A percentile compares a stretch with the other conserved stretches of the same genome.
phyloP scores from a whole-genome alignment of 1,140 invertebrate species.

The Neomicropteryx cornuta region DNA sequence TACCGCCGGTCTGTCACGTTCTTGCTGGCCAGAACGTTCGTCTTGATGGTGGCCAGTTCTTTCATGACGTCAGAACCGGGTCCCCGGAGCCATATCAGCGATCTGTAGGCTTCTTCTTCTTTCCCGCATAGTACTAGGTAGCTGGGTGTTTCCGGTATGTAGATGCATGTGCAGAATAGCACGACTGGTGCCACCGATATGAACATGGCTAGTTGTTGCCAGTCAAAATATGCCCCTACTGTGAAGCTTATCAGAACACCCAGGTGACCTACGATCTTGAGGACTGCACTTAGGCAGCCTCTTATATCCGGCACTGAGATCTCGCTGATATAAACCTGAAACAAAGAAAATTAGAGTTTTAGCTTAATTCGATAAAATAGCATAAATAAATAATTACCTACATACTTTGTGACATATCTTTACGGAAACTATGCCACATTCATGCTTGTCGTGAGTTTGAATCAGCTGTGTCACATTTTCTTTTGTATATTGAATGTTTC shows the following conservation, averaged over 20 bases:
- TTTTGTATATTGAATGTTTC: too few relatives aligned
- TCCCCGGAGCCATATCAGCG: slow-evolving; percentile 67
- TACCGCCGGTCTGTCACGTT: slow-evolving; percentile 36
- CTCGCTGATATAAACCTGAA: slow-evolving; percentile 85
- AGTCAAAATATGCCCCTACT: slow-evolving; percentile 71
- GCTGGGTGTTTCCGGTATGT: slow-evolving; percentile 61
- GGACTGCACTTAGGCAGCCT: slow-evolving; percentile 74
- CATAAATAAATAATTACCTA: too few relatives aligned
- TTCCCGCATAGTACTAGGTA: slow-evolving; percentile 49
- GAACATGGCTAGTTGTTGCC: slow-evolving; percentile 71
- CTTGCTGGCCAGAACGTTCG: slow-evolving; percentile 48
- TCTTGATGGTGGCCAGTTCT: slow-evolving; percentile 56
- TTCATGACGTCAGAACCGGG: slow-evolving; percentile 60
- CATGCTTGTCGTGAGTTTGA: too few relatives aligned
- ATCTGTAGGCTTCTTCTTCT: slow-evolving; percentile 58
- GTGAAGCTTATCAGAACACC: slow-evolving; percentile 77
- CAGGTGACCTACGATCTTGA: slow-evolving; percentile 76
- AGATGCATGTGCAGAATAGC: slow-evolving; percentile 43
- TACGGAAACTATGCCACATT: too few relatives aligned
- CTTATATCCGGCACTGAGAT: slow-evolving; percentile 79
- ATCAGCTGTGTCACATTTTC: too few relatives aligned
- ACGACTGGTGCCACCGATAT: slow-evolving; percentile 58
- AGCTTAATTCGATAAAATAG: not conserved
- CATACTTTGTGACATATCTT: too few relatives aligned
- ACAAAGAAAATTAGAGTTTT: slow-evolving; percentile 14